Percentiles rank a stretch among this genome's conserved stretches.
These are phyloP conservation scores for Lycaena phlaeas DNA, from an alignment of 2,888 invertebrate species.

Conservation along the genomic window DNA sequence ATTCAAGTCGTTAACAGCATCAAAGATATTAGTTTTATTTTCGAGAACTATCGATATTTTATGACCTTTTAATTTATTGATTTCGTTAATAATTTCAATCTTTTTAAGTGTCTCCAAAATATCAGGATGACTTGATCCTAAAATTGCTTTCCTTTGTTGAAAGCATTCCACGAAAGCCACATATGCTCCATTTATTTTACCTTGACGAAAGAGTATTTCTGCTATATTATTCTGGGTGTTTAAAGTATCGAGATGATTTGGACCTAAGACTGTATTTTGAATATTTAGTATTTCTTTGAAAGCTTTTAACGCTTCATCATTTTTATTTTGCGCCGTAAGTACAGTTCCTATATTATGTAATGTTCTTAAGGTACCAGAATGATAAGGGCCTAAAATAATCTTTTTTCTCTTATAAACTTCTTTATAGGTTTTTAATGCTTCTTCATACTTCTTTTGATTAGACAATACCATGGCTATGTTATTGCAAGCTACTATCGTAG, in stretches of 20 bases:
- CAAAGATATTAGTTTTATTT: neutral
- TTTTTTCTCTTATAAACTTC: slow-evolving; percentile 1
- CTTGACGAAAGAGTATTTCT: neutral
- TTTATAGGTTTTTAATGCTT: slow-evolving; percentile 1
- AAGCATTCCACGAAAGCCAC: neutral
- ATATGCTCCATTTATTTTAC: neutral
- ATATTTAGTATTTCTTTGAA: neutral
- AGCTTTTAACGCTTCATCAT: neutral
- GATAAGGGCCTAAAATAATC: neutral
- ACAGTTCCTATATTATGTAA: neutral
- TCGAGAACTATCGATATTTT: neutral
- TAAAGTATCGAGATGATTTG: slow-evolving; percentile 1
- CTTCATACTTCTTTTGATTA: neutral
- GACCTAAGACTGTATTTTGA: neutral
- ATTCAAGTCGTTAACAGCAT: neutral
- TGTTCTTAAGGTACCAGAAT: slow-evolving; percentile 4
- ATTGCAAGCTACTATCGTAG: neutral
- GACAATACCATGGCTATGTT: neutral
- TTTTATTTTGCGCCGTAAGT: neutral
- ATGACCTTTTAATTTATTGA: neutral
- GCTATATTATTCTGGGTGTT: neutral
- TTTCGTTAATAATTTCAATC: neutral
- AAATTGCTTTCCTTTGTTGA: slow-evolving; percentile 1
- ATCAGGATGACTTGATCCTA: neutral
- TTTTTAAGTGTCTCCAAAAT: neutral